Evolutionary conservation across 2,797 vertebrate genomes (phyloP), one percentile per base, ranked within the genome.

Genomic region (Argya squamiceps): DNA sequence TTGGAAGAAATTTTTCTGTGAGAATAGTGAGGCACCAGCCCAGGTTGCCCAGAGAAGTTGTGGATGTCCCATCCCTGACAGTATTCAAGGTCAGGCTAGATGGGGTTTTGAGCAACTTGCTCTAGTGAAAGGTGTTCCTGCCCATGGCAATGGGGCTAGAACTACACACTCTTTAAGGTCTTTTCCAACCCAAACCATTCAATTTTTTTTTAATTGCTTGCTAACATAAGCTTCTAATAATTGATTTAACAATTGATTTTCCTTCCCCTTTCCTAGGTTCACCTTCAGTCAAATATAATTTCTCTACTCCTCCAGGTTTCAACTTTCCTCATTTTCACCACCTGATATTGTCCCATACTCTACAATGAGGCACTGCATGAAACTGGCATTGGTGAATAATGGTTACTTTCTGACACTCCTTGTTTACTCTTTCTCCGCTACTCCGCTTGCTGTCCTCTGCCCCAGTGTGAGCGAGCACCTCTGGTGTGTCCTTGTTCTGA

Each of bases 141-240:
- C 15, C 36, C 13, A 32, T 23, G 32, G 34, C 47, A 81, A 15
- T 0, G 0, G 11, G 8, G 11, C 37, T 52, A 37, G 24, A 73
- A 26, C 20, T 46, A 27, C 21, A 11, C 0, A 0, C 5, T 55
- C 55, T 43, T 68, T 47, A 60, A 67, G 43, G 32, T 50, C 19
- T 36, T 49, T 71, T 64, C 36, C 7, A 19, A 64, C 22, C 4
- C 50, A 79, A 50, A 50, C 8, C 13, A 30, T 65, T 36, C 50
- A 36, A 23, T 10, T 44, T 44, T 43, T 15, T 15, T 43, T 39
- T 39, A 39, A 43, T 62, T 87, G 30, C 27, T 71, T 59, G 18
- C 65, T 85, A 69, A 63, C 22, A 22, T 50, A 69, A 44, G 32
- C 6, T 32, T 88, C 39, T 76, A 53, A 82, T 76, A 16, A 53